Evolutionary conservation across 2,113 vertebrate genomes (phyloP).

Genomic region (Clarias batrachus): DNA sequence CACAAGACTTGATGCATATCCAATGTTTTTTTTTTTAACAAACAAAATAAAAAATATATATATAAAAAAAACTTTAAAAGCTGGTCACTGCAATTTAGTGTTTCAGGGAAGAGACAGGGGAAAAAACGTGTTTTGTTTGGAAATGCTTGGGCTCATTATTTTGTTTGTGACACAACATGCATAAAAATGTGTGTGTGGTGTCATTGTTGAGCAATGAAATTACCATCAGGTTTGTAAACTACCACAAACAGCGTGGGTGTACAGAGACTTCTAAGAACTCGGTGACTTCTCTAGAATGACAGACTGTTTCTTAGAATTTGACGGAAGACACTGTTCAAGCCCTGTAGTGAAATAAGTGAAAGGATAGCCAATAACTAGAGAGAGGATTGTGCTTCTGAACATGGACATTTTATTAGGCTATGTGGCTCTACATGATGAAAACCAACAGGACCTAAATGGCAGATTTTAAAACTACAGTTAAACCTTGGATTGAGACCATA

Average conservation of each 20-base stretch:
- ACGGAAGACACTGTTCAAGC: constrained; percentile 2
- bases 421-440: not conserved
- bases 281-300: constrained; percentile 26
- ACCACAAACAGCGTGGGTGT: constrained; percentile 25
- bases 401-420: not conserved
- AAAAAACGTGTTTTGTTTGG: constrained; percentile 5
- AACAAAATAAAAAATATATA: not conserved
- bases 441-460: not conserved
- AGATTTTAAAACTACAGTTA: too few species aligned
- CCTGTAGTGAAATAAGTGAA: not conserved
- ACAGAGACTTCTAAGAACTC: constrained; percentile 39
- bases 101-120: not conserved
- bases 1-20: not conserved
- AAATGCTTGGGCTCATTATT: not conserved
- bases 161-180: not conserved
- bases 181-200: constrained; percentile 2
- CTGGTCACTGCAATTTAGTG: constrained; percentile 1
- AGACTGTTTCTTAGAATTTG: constrained; percentile 35
- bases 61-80: not conserved
- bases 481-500: too few species aligned
- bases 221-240: constrained; percentile 4
- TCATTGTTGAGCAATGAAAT: constrained; percentile 21
- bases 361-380: not conserved
- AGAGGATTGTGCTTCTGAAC: not conserved
- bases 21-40: not conserved